Evolutionary conservation across 2,888 invertebrate species (phyloP).

Genomic region (Melinaea menophilus): DNA sequence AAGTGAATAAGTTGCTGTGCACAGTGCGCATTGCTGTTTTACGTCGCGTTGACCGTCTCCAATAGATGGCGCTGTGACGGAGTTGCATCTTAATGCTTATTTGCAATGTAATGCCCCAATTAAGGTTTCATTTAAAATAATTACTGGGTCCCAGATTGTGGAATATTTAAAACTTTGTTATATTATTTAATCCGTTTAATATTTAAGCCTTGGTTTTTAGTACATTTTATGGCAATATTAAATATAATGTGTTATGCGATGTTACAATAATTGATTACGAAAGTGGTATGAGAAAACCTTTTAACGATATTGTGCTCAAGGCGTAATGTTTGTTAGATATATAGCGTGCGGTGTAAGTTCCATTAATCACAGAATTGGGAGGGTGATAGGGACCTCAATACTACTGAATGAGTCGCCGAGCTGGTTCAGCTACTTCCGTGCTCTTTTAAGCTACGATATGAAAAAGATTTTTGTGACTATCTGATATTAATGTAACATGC

Average conservation of each 20-base stretch:
- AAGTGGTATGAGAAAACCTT: background rate
- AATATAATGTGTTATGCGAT: background rate
- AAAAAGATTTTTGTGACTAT: background rate
- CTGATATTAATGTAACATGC: background rate
- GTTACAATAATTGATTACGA: background rate
- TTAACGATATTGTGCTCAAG: background rate
- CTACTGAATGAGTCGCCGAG: background rate
- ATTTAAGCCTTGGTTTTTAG: too few species aligned
- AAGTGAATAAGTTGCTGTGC: too few species aligned
- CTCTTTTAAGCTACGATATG: background rate
- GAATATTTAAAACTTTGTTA: too few species aligned
- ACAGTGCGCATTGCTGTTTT: too few species aligned
- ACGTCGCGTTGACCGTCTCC: too few species aligned
- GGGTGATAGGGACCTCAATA: background rate
- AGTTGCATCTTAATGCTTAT: too few species aligned
- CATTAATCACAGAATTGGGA: conserved; percentile 2
- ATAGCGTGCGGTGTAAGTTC: background rate
- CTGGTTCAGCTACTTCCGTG: background rate
- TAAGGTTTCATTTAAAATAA: too few species aligned
- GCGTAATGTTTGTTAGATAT: background rate
- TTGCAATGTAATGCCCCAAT: too few species aligned
- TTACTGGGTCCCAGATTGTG: too few species aligned
- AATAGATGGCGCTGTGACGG: too few species aligned
- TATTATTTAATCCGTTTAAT: too few species aligned
- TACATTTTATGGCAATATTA: too few species aligned